phyloP scores from a whole-genome alignment of 2,797 vertebrate species.

The Scolopax rusticola region DNA sequence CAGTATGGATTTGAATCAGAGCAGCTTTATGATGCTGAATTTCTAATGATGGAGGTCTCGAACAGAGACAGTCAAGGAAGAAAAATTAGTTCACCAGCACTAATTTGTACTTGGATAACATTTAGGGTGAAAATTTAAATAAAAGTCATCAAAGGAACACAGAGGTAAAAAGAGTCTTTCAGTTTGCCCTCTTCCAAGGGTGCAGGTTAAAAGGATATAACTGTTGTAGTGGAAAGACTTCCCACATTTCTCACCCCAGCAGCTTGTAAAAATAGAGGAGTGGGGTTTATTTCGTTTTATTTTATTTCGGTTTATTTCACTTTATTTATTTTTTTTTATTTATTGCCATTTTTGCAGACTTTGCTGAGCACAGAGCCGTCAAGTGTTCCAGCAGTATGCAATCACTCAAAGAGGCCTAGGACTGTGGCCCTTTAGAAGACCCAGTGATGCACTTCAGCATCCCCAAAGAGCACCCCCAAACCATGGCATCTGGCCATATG shows the following conservation, averaged over 20 bases:
- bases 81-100: neutral
- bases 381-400: neutral
- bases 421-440: neutral
- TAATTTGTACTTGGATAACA: neutral
- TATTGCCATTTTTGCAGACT: slow-evolving; percentile 36
- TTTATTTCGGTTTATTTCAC: neutral
- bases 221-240: slow-evolving; percentile 39
- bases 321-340: slow-evolving; percentile 24
- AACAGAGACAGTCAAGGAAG: neutral
- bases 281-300: slow-evolving; percentile 13
- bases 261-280: slow-evolving; percentile 40
- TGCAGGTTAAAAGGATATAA: neutral
- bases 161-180: slow-evolving; percentile 12
- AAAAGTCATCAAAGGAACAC: neutral
- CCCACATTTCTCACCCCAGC: slow-evolving; percentile 39
- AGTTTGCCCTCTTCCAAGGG: neutral
- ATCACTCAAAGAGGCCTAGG: neutral
- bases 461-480: neutral
- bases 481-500: neutral
- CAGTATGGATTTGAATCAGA: neutral
- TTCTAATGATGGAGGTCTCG: neutral
- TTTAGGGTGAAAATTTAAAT: slow-evolving; percentile 23
- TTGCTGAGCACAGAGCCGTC: slow-evolving; percentile 2
- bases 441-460: neutral
- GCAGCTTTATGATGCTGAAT: neutral